These are phyloP conservation scores for Caenorhabditis sulstoni DNA, from an alignment of 2,888 invertebrate genomes.

Conservation along the genomic window DNA sequence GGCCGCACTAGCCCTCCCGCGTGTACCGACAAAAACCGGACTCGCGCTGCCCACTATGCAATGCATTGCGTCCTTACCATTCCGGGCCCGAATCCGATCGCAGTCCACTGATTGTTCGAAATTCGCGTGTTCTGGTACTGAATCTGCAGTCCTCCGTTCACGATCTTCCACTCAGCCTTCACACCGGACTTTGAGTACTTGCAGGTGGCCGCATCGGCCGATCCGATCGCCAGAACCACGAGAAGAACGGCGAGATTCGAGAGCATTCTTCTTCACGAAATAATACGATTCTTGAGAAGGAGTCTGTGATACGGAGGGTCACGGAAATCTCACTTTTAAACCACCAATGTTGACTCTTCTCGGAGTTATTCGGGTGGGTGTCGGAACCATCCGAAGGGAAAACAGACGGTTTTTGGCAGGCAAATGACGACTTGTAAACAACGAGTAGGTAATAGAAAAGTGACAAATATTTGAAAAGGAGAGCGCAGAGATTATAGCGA, in stretches of 20 bases:
- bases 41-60: no score
- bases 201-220: slow-evolving; percentile 21
- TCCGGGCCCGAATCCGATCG: slow-evolving; percentile 54
- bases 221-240: slow-evolving; percentile 11
- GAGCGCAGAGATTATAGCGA: slow-evolving; percentile 30
- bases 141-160: slow-evolving; percentile 43
- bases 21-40: no score
- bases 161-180: slow-evolving; percentile 37
- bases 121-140: slow-evolving; percentile 37
- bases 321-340: slow-evolving; percentile 18
- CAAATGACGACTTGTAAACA: slow-evolving; percentile 41
- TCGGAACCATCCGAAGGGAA: slow-evolving; percentile 30
- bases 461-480: slow-evolving; percentile 48
- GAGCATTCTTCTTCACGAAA: no score
- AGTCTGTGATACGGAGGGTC: no score
- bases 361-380: slow-evolving; percentile 54
- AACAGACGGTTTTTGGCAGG: slow-evolving; percentile 36
- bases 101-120: slow-evolving; percentile 60
- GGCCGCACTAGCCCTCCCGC: no score
- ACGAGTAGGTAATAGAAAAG: slow-evolving; percentile 8
- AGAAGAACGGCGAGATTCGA: slow-evolving; percentile 23
- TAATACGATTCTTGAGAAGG: no score
- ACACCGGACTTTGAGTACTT: slow-evolving; percentile 20
- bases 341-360: slow-evolving; percentile 28
- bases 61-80: slow-evolving; percentile 50